Evolutionary conservation across 2,888 invertebrate genomes (phyloP), one percentile per base, ranked within the genome.

Genomic region (Xylota segnis): DNA sequence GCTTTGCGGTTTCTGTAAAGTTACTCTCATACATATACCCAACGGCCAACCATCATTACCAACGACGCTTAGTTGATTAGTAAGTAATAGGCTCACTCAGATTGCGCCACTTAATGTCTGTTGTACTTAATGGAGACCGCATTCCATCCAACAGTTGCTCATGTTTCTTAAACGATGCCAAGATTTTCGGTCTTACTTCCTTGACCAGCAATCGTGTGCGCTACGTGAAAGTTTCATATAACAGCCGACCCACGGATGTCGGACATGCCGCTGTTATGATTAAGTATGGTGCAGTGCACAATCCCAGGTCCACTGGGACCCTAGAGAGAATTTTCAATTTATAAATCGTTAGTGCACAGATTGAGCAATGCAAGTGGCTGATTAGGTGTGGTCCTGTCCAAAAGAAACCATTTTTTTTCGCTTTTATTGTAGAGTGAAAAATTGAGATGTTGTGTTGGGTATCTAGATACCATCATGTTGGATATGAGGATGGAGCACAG

Each of bases 271-370:
- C 12, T 58, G 32, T 34, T 58, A 58, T 58, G 56, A 58, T 58
- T 58, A 34, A 58, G 16, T 34, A 18, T 58, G 56, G 32, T 34
- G 32, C 56, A 32, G 23, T 32, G 29, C 18, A 29, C 50, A 50
- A 50, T 23, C 50, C 18, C 23, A 12, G 23, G 12, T 63, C 40
- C 43, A 18, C 18, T 16, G 10, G 23, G 50, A 50, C 23, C 23
- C 32, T 40, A 63, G 23, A 54, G 63, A 54, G 74, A 40, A 63
- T 63, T 74, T 74, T 63, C 63, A 74, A 54, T 74, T 74, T 74
- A 29, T 23, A 63, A 63, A 74, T 45, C 29, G 43, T 50, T 27
- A 29, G 27, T 40, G 61, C 40, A 52, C 6, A 43, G 52, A 74
- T 74, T 74, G 63, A 40, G 43, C 54, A 68, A 32, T 34, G 27